Evolutionary conservation across 2,113 vertebrate species (phyloP).

Genomic region (Cacatua alba): DNA sequence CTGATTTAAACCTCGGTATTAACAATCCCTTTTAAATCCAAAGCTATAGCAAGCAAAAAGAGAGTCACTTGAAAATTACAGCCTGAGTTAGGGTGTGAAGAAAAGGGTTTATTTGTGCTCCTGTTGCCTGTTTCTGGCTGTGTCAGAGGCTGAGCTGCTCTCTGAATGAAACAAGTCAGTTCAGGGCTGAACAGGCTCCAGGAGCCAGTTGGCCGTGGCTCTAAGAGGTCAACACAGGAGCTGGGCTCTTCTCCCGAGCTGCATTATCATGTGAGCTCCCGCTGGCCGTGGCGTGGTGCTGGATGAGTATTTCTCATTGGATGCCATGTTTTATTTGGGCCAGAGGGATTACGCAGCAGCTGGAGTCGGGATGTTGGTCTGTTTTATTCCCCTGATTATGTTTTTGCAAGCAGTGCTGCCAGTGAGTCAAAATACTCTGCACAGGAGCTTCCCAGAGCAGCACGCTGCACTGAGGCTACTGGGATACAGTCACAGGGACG

Average conservation of each 20-base stretch:
- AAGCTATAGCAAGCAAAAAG: not conserved
- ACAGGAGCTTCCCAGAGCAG: not conserved
- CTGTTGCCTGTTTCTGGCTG: not conserved
- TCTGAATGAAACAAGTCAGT: conserved; percentile 7
- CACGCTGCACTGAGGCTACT: not conserved
- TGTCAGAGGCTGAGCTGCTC: not conserved
- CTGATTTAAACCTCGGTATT: not conserved
- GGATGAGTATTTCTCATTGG: conserved; percentile 21
- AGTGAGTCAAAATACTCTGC: not conserved
- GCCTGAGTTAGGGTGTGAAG: not conserved
- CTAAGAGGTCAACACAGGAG: not conserved
- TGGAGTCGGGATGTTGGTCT: conserved; percentile 27
- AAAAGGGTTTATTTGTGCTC: not conserved
- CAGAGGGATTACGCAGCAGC: conserved; percentile 64
- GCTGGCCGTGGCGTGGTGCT: not conserved
- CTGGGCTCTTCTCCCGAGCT: not conserved
- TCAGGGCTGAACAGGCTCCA: conserved; percentile 5
- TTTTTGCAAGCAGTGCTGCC: not conserved
- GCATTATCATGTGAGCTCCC: conserved; percentile 29
- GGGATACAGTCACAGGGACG: not conserved
- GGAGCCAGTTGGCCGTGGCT: conserved; percentile 8
- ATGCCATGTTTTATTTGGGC: conserved; percentile 29
- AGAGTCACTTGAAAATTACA: not conserved
- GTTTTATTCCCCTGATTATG: not conserved
- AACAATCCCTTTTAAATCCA: not conserved